phyloP scores from a whole-genome alignment of 1,140 invertebrate genomes.

The Philopotamus ludificatus region DNA sequence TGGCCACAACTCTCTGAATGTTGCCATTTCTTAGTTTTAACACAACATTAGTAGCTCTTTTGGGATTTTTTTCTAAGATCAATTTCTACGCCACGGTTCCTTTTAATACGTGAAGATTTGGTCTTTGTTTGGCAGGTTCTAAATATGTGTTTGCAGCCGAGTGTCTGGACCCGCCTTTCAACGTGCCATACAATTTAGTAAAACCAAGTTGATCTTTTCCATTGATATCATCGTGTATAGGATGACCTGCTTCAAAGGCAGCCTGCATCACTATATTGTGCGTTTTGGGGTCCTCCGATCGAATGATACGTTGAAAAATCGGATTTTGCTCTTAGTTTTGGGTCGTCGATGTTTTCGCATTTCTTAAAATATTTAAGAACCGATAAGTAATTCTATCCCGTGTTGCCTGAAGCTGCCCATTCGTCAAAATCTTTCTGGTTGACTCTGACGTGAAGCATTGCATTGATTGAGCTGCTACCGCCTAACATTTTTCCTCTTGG shows the following conservation, averaged over 20 bases:
- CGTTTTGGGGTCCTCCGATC: constrained; percentile 71
- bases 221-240: constrained; percentile 55
- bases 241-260: constrained; percentile 52
- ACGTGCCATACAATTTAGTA: constrained; percentile 44
- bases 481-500: constrained; percentile 60
- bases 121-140: constrained; percentile 51
- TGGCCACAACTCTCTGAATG: constrained; percentile 50
- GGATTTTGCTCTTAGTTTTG: constrained; percentile 54
- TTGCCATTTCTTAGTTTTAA: constrained; percentile 55
- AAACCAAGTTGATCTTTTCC: constrained; percentile 52
- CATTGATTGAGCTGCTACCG: constrained; percentile 64
- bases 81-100: constrained; percentile 62
- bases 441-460: constrained; percentile 67
- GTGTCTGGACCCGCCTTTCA: constrained; percentile 53
- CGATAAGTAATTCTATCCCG: constrained; percentile 52
- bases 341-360: constrained; percentile 65
- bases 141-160: constrained; percentile 56
- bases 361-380: constrained; percentile 53
- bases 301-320: constrained; percentile 60
- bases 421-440: constrained; percentile 65
- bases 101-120: constrained; percentile 68
- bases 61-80: constrained; percentile 53
- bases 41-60: constrained; percentile 60
- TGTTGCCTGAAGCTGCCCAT: constrained; percentile 54
- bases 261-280: constrained; percentile 47